A percentile compares a stretch with the other conserved stretches of the same genome.
Conservation (phyloP, 1,140 invertebrate species). For the Hyles vespertilio region DNA sequence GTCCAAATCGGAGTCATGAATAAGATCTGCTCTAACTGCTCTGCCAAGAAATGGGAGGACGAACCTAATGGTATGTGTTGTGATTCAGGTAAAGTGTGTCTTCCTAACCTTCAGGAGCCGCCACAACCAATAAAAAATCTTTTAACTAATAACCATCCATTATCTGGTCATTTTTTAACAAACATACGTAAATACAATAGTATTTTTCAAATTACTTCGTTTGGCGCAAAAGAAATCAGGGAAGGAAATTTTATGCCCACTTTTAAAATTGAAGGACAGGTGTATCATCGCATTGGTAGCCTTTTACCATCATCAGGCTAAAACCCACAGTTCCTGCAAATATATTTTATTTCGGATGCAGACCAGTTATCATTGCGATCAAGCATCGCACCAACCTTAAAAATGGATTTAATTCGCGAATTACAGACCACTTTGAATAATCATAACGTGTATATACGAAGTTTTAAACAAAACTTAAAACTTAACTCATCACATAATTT, state of each 20-base stretch:
- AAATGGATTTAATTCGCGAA: slow-evolving; percentile 8
- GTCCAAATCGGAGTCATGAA: too few species aligned
- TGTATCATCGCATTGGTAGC: slow-evolving; percentile 49
- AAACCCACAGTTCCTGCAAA: slow-evolving; percentile 51
- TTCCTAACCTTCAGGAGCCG: too few species aligned
- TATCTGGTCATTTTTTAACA: slow-evolving; percentile 26
- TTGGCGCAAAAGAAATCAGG: slow-evolving; percentile 37
- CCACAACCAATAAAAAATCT: too few species aligned
- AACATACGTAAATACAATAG: slow-evolving; percentile 24
- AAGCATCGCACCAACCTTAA: slow-evolving; percentile 15
- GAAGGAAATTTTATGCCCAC: slow-evolving; percentile 46
- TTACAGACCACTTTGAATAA: slow-evolving; percentile 24
- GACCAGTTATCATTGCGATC: slow-evolving; percentile 16
- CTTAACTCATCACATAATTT: neutral
- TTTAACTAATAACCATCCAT: too few species aligned
- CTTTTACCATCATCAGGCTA: slow-evolving; percentile 39
- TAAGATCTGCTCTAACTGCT: too few species aligned
- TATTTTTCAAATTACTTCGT: slow-evolving; percentile 61
- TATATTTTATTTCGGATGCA: slow-evolving; percentile 32
- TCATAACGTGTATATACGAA: slow-evolving; percentile 17
- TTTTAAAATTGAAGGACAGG: slow-evolving; percentile 66
- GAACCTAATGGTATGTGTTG: too few species aligned
- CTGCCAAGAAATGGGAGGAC: too few species aligned
- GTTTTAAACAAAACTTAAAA: slow-evolving; percentile 14
- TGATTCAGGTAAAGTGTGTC: too few species aligned